These are phyloP conservation scores for Bombus sylvicola DNA, from an alignment of 1,140 invertebrate species.

Conservation along the genomic window DNA sequence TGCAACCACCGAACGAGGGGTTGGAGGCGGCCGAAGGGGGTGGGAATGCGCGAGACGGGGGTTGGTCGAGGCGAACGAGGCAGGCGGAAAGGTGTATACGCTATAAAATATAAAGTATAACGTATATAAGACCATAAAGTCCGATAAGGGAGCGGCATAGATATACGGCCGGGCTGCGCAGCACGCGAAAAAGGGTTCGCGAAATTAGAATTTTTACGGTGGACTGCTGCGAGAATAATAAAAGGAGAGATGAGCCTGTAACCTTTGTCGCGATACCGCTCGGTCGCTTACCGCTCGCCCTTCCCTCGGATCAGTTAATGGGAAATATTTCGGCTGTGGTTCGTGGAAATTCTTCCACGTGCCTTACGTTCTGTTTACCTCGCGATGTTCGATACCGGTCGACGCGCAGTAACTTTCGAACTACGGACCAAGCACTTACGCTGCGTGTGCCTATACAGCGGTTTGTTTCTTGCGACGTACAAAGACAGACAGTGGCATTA, in stretches of 20 bases:
- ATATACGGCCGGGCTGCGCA: slow-evolving; percentile 57
- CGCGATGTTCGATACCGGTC: too few species aligned
- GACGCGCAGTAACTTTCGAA: too few species aligned
- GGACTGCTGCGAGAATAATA: slow-evolving; percentile 53
- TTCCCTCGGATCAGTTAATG: not conserved
- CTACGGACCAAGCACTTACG: too few species aligned
- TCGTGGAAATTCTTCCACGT: too few species aligned
- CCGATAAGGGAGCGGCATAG: slow-evolving; percentile 63
- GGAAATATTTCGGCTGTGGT: too few species aligned
- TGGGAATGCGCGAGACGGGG: slow-evolving; percentile 4
- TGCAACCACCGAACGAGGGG: slow-evolving; percentile 46
- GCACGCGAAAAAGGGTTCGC: slow-evolving; percentile 63
- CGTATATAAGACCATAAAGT: slow-evolving; percentile 67
- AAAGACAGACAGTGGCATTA: too few species aligned
- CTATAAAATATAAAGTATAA: slow-evolving; percentile 72
- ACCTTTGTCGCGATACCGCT: slow-evolving; percentile 34
- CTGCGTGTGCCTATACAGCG: too few species aligned
- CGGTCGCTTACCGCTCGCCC: not conserved
- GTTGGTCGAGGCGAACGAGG: not conserved
- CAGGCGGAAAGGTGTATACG: slow-evolving; percentile 50
- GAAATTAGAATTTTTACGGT: slow-evolving; percentile 71
- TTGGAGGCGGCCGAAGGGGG: not conserved
- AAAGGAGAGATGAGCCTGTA: slow-evolving; percentile 46
- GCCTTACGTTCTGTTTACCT: too few species aligned
- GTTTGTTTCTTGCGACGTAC: too few species aligned